A percentile compares a stretch with the other conserved stretches of the same genome.
Conservation (phyloP, 2,113 vertebrate genomes). For the Brienomyrus brachyistius region DNA sequence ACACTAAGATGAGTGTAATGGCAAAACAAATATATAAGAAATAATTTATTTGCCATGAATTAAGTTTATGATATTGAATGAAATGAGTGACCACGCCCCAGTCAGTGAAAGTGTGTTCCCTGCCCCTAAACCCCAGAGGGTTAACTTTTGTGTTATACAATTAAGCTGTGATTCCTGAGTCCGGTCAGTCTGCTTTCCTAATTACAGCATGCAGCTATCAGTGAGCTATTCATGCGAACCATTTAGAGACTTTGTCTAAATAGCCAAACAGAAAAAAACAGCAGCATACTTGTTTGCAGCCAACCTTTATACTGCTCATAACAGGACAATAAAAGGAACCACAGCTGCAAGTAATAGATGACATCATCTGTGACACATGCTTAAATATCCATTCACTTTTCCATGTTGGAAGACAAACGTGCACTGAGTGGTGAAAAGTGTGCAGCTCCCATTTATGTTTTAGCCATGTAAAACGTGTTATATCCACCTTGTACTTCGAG, state of each 20-base stretch:
- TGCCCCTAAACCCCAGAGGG: too few relatives aligned
- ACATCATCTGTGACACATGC: not conserved
- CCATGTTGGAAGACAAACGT: not conserved
- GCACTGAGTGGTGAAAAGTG: not conserved
- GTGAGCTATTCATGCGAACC: not conserved
- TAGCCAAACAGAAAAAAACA: not conserved
- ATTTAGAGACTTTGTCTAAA: not conserved
- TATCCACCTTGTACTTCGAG: not conserved
- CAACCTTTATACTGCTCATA: not conserved
- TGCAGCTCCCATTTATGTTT: not conserved
- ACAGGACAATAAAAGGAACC: not conserved
- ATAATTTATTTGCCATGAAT: too few relatives aligned
- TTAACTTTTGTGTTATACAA: not conserved
- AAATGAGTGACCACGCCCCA: too few relatives aligned
- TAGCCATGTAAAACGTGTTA: not conserved
- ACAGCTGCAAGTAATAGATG: not conserved
- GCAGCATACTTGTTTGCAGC: not conserved
- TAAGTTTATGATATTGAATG: too few relatives aligned
- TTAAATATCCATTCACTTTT: not conserved
- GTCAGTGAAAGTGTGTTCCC: too few relatives aligned
- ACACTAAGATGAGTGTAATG: too few relatives aligned
- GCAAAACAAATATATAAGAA: too few relatives aligned
- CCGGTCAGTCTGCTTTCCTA: not conserved
- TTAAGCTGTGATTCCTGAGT: not conserved
- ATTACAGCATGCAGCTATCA: not conserved